Conservation (phyloP, 2,888 invertebrate genomes). For the Eristalis intricaria region DNA sequence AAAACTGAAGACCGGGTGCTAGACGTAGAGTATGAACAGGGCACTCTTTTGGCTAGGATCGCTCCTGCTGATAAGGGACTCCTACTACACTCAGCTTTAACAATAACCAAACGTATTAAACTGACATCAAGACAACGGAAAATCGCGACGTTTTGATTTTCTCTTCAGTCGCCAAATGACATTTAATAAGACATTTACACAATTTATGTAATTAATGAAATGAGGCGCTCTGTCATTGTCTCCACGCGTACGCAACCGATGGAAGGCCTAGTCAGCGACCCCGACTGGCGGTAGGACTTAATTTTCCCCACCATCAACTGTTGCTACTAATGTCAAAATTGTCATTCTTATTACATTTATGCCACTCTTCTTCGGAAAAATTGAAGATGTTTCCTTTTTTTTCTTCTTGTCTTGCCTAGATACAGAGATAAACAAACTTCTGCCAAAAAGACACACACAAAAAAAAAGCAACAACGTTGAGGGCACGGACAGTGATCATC, state of each 20-base stretch:
- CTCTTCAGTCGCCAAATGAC: conserved; percentile 10
- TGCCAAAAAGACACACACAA: neutral
- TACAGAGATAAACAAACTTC: neutral
- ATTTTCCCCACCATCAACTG: conserved; percentile 57
- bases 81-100: too few species aligned
- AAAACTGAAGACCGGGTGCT: too few species aligned
- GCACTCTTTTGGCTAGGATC: too few species aligned
- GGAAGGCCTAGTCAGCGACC: neutral
- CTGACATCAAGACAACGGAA: neutral
- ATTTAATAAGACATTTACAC: conserved; percentile 49
- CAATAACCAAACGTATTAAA: too few species aligned
- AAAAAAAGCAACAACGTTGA: too few species aligned
- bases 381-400: too few species aligned
- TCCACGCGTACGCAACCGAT: neutral
- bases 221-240: conserved; percentile 41
- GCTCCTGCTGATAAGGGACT: too few species aligned
- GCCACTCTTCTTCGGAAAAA: conserved; percentile 25
- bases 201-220: conserved; percentile 50
- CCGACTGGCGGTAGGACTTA: conserved; percentile 8
- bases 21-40: too few species aligned
- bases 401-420: neutral
- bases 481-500: conserved; percentile 13
- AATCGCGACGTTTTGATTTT: conserved; percentile 9
- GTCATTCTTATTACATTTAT: conserved; percentile 34
- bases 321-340: conserved; percentile 23